A percentile compares a stretch with the other conserved stretches of the same genome.
Evolutionary conservation across 2,797 vertebrate genomes (phyloP).

Genomic region (Pempheris klunzingeri): DNA sequence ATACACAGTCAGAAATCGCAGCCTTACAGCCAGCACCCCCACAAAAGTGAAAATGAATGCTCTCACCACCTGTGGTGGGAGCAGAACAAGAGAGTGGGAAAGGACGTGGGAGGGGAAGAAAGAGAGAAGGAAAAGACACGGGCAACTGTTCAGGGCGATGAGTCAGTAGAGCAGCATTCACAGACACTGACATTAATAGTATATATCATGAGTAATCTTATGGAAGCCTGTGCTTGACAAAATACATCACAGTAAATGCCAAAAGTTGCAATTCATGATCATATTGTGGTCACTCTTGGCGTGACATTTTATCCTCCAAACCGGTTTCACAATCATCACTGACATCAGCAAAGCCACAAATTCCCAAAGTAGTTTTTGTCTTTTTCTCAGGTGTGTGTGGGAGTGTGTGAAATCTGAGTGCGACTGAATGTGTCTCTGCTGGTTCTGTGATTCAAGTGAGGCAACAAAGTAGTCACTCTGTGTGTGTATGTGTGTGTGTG

Average conservation of each 20-base stretch:
- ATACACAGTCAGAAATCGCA: slow-evolving; percentile 76
- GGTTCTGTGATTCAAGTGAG: slow-evolving; percentile 68
- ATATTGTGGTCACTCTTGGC: neutral
- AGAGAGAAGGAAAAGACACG: slow-evolving; percentile 54
- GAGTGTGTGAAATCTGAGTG: slow-evolving; percentile 70
- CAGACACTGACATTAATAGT: slow-evolving; percentile 32
- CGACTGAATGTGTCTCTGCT: slow-evolving; percentile 69
- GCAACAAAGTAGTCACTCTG: slow-evolving; percentile 49
- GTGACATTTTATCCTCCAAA: slow-evolving; percentile 24
- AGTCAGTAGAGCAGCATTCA: slow-evolving; percentile 55
- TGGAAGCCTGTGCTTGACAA: slow-evolving; percentile 19
- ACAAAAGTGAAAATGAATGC: slow-evolving; percentile 82
- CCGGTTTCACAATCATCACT: slow-evolving; percentile 34
- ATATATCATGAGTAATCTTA: slow-evolving; percentile 1
- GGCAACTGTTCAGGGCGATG: slow-evolving; percentile 55
- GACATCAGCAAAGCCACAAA: slow-evolving; percentile 40
- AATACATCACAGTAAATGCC: neutral
- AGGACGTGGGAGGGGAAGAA: slow-evolving; percentile 60
- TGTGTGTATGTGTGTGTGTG: slow-evolving; percentile 22
- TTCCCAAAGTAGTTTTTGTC: slow-evolving; percentile 61
- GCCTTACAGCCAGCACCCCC: slow-evolving; percentile 77
- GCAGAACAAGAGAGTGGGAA: slow-evolving; percentile 64
- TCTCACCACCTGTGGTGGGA: slow-evolving; percentile 74
- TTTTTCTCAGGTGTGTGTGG: slow-evolving; percentile 67
- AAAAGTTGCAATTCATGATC: slow-evolving; percentile 8